These are phyloP conservation scores for Pygocentrus nattereri DNA, from an alignment of 2,797 vertebrate genomes.

Conservation along the genomic window DNA sequence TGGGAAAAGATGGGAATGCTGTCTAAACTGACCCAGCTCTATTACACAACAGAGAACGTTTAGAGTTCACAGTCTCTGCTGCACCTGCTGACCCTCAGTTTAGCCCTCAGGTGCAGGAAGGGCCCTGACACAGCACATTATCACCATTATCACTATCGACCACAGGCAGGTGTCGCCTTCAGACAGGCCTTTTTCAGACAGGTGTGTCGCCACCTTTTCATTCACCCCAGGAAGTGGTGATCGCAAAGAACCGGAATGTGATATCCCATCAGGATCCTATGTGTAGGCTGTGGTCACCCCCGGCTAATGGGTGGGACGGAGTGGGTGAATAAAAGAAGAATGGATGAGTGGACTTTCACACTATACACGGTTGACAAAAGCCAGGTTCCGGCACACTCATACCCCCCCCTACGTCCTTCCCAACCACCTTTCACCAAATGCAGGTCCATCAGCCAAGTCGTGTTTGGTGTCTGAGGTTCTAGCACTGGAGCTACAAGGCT, in stretches of 20 bases:
- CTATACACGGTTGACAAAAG: constrained; percentile 71
- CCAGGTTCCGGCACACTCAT: too few relatives aligned
- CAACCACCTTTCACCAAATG: not conserved
- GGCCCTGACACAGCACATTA: constrained; percentile 9
- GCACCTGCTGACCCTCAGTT: not conserved
- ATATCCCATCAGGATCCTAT: too few relatives aligned
- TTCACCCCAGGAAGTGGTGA: not conserved
- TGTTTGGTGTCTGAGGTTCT: too few relatives aligned
- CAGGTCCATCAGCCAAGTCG: too few relatives aligned
- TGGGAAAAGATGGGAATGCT: not conserved
- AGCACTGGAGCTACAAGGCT: too few relatives aligned
- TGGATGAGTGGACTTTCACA: constrained; percentile 69
- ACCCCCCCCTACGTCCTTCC: too few relatives aligned
- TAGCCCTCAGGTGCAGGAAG: constrained; percentile 4
- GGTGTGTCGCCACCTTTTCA: constrained; percentile 13
- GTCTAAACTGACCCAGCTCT: not conserved
- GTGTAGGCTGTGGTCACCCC: constrained; percentile 61
- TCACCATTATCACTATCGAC: not conserved
- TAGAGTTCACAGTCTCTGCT: not conserved
- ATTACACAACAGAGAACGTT: not conserved
- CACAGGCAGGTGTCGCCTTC: not conserved
- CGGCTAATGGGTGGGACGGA: constrained; percentile 68
- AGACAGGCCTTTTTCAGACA: constrained; percentile 10
- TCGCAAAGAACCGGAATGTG: not conserved
- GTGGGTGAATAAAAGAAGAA: constrained; percentile 65